Base-by-base conservation (phyloP, 2,888 invertebrate genomes). In the Apamea anceps region DNA sequence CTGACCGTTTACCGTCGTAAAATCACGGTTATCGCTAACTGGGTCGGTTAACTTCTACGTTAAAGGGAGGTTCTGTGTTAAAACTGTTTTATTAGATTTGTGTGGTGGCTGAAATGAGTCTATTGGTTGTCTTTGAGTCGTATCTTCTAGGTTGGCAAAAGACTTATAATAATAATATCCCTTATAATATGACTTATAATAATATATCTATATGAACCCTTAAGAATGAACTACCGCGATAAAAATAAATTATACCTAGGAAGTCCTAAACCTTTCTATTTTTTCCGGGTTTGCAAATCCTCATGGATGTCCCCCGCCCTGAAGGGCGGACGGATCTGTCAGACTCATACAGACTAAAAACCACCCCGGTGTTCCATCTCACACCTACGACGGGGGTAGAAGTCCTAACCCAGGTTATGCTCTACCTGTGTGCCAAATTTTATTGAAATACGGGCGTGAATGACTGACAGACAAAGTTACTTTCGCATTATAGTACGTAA, bases 1-100 rank as follows among this genome's bases (percentile, higher is more conserved):
- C 80, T 88, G 88, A 86, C 88, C 88, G 78, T 76, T 88, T 42
- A 75, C 76, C 74, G 62, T 87, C 87, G 88, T 87, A 84, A 87
- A 87, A 84, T 84, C 81, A 84, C 79, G 42, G 88, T 84, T 80
- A 81, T 72, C 80, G 65, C 77, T 81, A 76, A 82, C 87, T 77
- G 72, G n/a, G 62, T 74, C 68, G 75, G 86, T 80, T 86, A 83
- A 76, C 81, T 88, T 79, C 65, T 57, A n/a, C 28, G 82, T 82
- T 79, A 51, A 75, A 80, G 79, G 42, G 68, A 62, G 81, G 71
- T 80, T 71, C 48, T 82, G 72, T 71, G 65, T 85, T 85, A 72
- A 72, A 75, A 54, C 28, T n/a, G 28, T 85, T 85, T 84, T 80
- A 80, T 66, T 80, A 42, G 32, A 12, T 72, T 37, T n/a, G 45